A percentile compares a stretch with the other conserved stretches of the same genome.
These are phyloP conservation scores for Leptogaster cylindrica DNA, from an alignment of 2,888 invertebrate genomes.

Conservation along the genomic window DNA sequence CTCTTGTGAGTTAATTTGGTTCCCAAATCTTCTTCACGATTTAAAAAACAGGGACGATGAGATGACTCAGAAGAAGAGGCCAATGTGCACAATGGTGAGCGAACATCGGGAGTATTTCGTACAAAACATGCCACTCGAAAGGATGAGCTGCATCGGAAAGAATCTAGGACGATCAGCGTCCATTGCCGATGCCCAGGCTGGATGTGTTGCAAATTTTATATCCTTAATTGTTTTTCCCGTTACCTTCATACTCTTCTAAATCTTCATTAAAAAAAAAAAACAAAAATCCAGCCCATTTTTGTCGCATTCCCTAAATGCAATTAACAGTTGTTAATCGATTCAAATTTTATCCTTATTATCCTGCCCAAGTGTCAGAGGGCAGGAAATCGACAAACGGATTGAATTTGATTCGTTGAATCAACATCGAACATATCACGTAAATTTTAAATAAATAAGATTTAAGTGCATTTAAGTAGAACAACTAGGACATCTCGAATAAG, in stretches of 20 bases:
- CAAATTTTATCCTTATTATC: slow-evolving; percentile 2
- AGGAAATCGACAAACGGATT: not conserved
- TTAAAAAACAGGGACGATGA: slow-evolving; percentile 83
- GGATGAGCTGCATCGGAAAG: slow-evolving; percentile 82
- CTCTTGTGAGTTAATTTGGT: slow-evolving; percentile 89
- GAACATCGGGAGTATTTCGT: slow-evolving; percentile 85
- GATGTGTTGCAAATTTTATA: not conserved
- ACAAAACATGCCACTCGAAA: slow-evolving; percentile 80
- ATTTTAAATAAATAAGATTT: not conserved
- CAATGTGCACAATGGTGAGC: slow-evolving; percentile 78
- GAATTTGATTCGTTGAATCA: no score
- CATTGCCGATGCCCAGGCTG: slow-evolving; percentile 47
- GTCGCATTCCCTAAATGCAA: no score
- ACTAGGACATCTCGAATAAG: not conserved
- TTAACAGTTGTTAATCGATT: no score
- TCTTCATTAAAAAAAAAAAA: no score
- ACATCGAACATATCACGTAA: no score
- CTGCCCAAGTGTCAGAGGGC: slow-evolving; percentile 8
- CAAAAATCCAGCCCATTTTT: no score
- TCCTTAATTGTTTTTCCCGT: slow-evolving; percentile 3
- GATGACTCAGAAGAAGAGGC: slow-evolving; percentile 86
- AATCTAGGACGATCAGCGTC: slow-evolving; percentile 51
- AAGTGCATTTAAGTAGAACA: slow-evolving; percentile 1
- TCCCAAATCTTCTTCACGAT: slow-evolving; percentile 79
- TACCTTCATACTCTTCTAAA: not conserved